Conservation (phyloP, 53 echinoderm and acorn worm species). For the Luidia sarsii region DNA sequence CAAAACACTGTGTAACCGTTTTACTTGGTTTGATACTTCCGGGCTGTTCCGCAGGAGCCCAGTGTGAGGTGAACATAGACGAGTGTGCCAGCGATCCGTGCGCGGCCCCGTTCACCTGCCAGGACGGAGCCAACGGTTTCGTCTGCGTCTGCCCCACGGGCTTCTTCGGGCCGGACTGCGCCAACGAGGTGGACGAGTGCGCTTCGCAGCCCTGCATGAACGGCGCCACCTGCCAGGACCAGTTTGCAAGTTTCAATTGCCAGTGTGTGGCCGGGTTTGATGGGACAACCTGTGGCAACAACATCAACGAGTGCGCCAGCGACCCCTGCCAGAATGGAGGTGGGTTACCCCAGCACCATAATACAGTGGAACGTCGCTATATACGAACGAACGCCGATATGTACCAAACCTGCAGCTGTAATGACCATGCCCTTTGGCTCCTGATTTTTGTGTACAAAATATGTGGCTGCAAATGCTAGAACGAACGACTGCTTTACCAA, state of each 20-base stretch:
- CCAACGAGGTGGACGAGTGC: constrained; percentile 36
- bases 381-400: too few relatives aligned
- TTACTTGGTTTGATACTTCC: too few relatives aligned
- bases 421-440: too few relatives aligned
- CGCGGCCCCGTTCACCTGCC: constrained; percentile 11
- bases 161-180: constrained; percentile 31
- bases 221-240: constrained; percentile 37
- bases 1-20: too few relatives aligned
- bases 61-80: constrained; percentile 14
- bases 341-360: constrained; percentile 21
- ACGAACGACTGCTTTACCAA: too few relatives aligned
- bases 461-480: too few relatives aligned
- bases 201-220: constrained; percentile 25
- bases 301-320: constrained; percentile 65
- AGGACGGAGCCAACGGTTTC: constrained; percentile 28
- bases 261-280: constrained; percentile 11
- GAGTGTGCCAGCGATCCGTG: constrained; percentile 50
- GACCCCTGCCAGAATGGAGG: constrained; percentile 63
- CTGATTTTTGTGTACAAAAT: too few relatives aligned
- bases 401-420: too few relatives aligned
- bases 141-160: constrained; percentile 36
- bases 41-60: too few relatives aligned
- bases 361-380: too few relatives aligned
- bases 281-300: constrained; percentile 51
- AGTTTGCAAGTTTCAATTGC: constrained; percentile 5